Evolutionary conservation across 1,140 invertebrate genomes (phyloP).

Genomic region (Trinorchestia longiramus): DNA sequence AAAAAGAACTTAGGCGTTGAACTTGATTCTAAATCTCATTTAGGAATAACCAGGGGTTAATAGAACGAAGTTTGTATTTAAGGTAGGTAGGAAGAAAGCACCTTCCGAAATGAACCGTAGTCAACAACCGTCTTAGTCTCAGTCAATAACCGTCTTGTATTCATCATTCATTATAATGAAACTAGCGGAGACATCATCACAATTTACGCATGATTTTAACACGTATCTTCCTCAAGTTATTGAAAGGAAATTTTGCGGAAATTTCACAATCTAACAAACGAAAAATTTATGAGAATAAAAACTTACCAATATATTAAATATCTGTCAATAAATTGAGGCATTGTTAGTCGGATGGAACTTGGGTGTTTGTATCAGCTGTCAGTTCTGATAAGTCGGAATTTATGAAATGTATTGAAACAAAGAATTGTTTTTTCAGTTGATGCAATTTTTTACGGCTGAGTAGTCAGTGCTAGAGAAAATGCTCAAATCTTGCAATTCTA

Average conservation of each 20-base stretch:
- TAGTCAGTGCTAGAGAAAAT: background rate
- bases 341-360: background rate
- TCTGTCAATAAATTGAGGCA: background rate
- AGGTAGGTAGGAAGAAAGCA: background rate
- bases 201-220: background rate
- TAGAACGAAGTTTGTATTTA: background rate
- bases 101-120: too few relatives aligned
- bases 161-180: background rate
- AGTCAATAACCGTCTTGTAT: background rate
- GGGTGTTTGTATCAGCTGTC: too few relatives aligned
- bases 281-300: background rate
- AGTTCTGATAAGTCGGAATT: background rate
- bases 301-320: background rate
- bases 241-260: background rate
- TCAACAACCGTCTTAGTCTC: too few relatives aligned
- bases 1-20: background rate
- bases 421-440: background rate
- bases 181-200: background rate
- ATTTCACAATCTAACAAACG: background rate
- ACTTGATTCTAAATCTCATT: background rate
- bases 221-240: background rate
- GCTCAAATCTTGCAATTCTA: background rate
- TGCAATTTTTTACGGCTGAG: background rate
- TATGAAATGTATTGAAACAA: background rate
- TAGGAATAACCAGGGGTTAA: background rate